Base-by-base conservation (phyloP, 2,113 vertebrate genomes). In the Oncorhynchus mykiss region DNA sequence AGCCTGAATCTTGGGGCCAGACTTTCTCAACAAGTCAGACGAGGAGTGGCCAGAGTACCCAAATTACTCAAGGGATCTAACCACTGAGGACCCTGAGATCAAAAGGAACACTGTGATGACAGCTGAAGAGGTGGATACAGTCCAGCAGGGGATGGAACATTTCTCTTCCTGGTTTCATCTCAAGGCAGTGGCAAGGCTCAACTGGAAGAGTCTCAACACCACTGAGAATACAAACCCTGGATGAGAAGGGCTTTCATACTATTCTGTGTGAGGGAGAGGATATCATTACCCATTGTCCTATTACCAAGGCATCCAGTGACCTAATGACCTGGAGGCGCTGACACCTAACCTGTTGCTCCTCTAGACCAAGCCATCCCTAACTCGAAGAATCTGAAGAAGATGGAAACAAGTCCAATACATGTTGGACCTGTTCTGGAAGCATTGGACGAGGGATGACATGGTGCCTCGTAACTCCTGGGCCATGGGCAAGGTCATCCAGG, bases 321-420 rank as follows among this genome's bases (percentile, higher is more conserved):
- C 70, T 48, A 71, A 71, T 54, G 70, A 71, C 49, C 70, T 71
- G 45, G 70, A 31, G 22, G 70, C 49, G 13, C 48, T 71, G 8
- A 57, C 70, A 4, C 49, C 70, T 3, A 71, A 31, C 20, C 45
- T 71, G 8, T 9, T 57, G 13, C 49, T 48, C 12, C 11, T 71
- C 5, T 57, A 54, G 13, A 22, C 1, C 5, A 12, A 54, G 48
- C 49, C 49, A 20, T 5, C 39, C 14, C 22, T 71, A 12, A 25
- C 70, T 48, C 70, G 12, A 3, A 24, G 70, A 57, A 20, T 54
- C n/a, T 71, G 49, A 4, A 22, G 11, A 22, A 25, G 49, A 54
- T 71, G 49, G 70, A 71, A 27, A 25, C 70, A 70, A 22, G 12
- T 70, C n/a, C 68, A 70, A 20, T 51, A 51, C 45, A 45, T 70